A percentile compares a stretch with the other conserved stretches of the same genome.
These are phyloP conservation scores for Pao palembangensis DNA, from an alignment of 2,113 vertebrate genomes.

Conservation along the genomic window DNA sequence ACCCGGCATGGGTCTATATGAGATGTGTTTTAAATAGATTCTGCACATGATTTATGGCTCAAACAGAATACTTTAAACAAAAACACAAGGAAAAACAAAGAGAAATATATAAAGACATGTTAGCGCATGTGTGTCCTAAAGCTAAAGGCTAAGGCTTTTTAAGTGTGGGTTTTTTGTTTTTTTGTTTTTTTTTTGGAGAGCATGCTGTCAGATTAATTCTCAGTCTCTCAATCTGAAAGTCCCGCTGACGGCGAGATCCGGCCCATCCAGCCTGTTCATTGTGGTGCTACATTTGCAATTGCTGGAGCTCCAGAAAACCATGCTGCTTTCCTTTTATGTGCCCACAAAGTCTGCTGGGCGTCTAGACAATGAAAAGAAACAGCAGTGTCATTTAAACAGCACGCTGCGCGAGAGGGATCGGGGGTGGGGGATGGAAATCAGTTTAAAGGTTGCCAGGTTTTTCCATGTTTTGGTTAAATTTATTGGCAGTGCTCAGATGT, in stretches of 20 bases:
- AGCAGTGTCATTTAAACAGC: slow-evolving; percentile 48
- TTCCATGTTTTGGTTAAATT: slow-evolving; percentile 25
- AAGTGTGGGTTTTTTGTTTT: too few relatives aligned
- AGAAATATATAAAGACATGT: slow-evolving; percentile 41
- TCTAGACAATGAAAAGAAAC: slow-evolving; percentile 53
- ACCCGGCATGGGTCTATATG: too few relatives aligned
- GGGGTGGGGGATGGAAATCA: slow-evolving; percentile 35
- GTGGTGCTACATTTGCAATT: slow-evolving; percentile 54
- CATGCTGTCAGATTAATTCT: slow-evolving; percentile 68
- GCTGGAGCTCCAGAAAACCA: slow-evolving; percentile 54
- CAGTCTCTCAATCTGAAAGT: slow-evolving; percentile 66
- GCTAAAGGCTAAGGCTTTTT: slow-evolving; percentile 38
- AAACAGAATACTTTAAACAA: too few relatives aligned
- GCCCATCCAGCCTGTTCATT: slow-evolving; percentile 55
- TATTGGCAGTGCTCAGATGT: slow-evolving; percentile 28
- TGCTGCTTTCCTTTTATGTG: slow-evolving; percentile 56
- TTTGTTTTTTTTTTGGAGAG: slow-evolving; percentile 48
- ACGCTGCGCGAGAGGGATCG: slow-evolving; percentile 3
- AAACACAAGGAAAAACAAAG: too few relatives aligned
- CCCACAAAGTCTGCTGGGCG: slow-evolving; percentile 44
- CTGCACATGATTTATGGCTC: too few relatives aligned
- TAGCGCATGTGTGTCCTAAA: slow-evolving; percentile 58
- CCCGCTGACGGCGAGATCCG: slow-evolving; percentile 59
- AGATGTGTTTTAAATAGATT: too few relatives aligned
- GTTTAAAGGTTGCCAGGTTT: slow-evolving; percentile 41